A percentile compares a stretch with the other conserved stretches of the same genome.
Conservation (phyloP, 1,140 invertebrate species). For the Lepidurus arcticus region DNA sequence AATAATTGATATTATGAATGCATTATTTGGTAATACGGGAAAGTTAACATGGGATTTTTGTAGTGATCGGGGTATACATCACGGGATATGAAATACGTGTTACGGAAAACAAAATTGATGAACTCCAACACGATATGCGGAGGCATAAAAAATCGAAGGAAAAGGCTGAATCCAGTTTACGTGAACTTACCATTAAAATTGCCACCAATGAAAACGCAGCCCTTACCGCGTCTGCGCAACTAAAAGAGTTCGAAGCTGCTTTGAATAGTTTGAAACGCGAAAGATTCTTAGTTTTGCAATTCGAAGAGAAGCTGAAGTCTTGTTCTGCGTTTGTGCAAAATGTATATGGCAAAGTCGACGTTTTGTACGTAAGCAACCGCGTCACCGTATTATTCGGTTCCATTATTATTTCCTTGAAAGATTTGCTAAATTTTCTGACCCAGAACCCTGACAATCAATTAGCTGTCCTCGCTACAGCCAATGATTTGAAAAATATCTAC, state of each 20-base stretch:
- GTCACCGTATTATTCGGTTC: constrained; percentile 2
- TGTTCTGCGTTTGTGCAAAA: neutral
- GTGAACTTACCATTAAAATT: constrained; percentile 2
- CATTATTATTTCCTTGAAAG: constrained; percentile 25
- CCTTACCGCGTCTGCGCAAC: neutral
- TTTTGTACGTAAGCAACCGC: constrained; percentile 21
- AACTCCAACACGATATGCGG: neutral
- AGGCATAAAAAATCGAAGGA: neutral
- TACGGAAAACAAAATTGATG: neutral
- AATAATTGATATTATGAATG: no score
- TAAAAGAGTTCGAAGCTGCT: constrained; percentile 4
- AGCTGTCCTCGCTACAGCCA: neutral
- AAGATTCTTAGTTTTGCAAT: constrained; percentile 9
- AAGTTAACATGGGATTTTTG: no score
- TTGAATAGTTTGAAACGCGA: constrained; percentile 21
- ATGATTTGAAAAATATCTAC: neutral
- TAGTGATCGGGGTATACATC: neutral
- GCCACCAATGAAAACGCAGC: constrained; percentile 8
- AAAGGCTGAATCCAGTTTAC: neutral
- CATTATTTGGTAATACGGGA: neutral
- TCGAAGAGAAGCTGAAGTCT: constrained; percentile 22
- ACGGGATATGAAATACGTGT: neutral
- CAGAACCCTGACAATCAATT: neutral
- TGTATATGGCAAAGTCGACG: constrained; percentile 24
- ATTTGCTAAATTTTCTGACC: constrained; percentile 15